Conservation (phyloP, 2,888 invertebrate species). For the Andrena chrysosceles region DNA sequence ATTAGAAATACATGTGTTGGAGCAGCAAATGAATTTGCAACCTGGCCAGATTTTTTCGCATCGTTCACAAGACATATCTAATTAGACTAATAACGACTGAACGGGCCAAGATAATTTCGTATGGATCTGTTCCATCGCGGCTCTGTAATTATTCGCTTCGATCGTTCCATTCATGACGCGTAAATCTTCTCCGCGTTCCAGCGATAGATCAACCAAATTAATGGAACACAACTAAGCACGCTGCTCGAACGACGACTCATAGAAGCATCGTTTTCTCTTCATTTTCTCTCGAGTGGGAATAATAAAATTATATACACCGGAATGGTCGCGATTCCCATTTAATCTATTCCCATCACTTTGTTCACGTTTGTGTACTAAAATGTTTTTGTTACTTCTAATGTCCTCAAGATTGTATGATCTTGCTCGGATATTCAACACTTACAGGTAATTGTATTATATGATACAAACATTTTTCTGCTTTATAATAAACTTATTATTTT, state of each 20-base stretch:
- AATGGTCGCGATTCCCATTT: not conserved
- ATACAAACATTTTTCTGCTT: too few species aligned
- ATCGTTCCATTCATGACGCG: slow-evolving; percentile 51
- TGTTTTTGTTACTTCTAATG: not conserved
- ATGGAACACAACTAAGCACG: slow-evolving; percentile 58
- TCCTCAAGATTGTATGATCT: too few species aligned
- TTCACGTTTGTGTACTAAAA: not conserved
- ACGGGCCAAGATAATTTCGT: slow-evolving; percentile 40
- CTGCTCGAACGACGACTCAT: slow-evolving; percentile 16
- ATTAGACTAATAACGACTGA: slow-evolving; percentile 40
- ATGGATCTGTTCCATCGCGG: slow-evolving; percentile 39
- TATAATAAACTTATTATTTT: too few species aligned
- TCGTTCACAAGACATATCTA: slow-evolving; percentile 20
- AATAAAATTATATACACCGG: not conserved
- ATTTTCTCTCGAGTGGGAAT: slow-evolving; percentile 26
- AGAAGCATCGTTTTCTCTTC: slow-evolving; percentile 47
- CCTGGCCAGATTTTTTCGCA: not conserved
- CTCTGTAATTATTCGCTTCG: slow-evolving; percentile 59
- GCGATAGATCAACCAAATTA: slow-evolving; percentile 53
- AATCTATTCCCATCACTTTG: not conserved
- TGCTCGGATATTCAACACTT: too few species aligned
- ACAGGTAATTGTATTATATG: too few species aligned
- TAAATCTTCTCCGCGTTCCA: slow-evolving; percentile 41
- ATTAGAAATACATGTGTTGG: not conserved
- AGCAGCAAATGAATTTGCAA: not conserved